These are phyloP conservation scores for Caenorhabditis inopinata DNA, from an alignment of 1,140 invertebrate genomes.

Conservation along the genomic window DNA sequence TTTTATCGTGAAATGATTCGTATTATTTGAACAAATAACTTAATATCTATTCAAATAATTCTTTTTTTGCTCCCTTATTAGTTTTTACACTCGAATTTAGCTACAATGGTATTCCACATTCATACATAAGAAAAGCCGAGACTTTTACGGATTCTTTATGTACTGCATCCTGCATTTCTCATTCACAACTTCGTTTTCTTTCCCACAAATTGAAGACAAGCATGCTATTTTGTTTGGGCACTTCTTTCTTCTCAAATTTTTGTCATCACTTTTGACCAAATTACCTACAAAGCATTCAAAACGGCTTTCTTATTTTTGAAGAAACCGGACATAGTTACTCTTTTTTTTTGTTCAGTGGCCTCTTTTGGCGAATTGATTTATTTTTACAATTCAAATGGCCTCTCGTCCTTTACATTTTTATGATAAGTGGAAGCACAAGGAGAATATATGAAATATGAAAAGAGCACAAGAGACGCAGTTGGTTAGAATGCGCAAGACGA, in stretches of 20 bases:
- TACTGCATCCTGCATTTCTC: neutral
- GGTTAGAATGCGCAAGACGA: slow-evolving; percentile 5
- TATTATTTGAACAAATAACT: no score
- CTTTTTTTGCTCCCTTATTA: no score
- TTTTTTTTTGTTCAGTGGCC: neutral
- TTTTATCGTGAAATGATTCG: no score
- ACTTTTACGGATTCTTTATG: slow-evolving; percentile 10
- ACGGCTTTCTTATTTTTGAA: no score
- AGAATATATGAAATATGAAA: neutral
- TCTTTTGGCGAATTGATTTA: neutral
- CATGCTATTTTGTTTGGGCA: neutral
- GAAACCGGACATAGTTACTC: no score
- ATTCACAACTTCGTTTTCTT: neutral
- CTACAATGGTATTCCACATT: no score
- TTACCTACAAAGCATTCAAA: no score
- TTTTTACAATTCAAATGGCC: neutral
- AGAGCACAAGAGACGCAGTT: slow-evolving; percentile 2
- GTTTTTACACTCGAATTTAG: no score
- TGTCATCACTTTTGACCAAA: neutral
- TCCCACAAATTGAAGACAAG: neutral
- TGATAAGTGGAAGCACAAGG: slow-evolving; percentile 14
- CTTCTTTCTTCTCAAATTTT: neutral
- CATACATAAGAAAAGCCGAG: neutral
- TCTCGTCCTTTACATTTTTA: neutral
- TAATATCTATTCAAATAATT: no score